Percentiles rank a stretch among this genome's conserved stretches.
Evolutionary conservation across 2,888 invertebrate species (phyloP).

Genomic region (Loripinus fragilis): DNA sequence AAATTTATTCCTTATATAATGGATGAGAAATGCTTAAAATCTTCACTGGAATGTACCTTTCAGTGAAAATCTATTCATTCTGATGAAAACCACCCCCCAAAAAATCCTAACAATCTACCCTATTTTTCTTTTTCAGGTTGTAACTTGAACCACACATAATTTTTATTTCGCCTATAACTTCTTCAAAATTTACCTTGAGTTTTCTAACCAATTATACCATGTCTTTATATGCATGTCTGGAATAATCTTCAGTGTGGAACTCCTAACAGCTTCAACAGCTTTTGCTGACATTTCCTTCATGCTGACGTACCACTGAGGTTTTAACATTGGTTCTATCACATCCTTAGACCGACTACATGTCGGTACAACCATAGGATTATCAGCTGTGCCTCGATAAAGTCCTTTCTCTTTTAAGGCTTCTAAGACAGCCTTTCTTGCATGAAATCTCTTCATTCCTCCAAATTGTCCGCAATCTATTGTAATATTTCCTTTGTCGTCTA

Average conservation of each 20-base stretch:
- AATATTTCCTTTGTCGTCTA: constrained; percentile 95
- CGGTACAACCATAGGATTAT: constrained; percentile 98
- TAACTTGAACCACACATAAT: no score
- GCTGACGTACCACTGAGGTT: constrained; percentile 98
- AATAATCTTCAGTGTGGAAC: constrained; percentile 93
- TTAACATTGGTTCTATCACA: constrained; percentile 97
- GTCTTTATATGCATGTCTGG: constrained; percentile 95
- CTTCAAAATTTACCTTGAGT: constrained; percentile 90
- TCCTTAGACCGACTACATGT: constrained; percentile 96
- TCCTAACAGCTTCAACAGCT: constrained; percentile 91
- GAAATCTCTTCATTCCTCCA: constrained; percentile 95
- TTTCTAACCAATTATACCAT: constrained; percentile 98
- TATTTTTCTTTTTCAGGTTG: no score
- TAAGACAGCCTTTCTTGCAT: constrained; percentile 92
- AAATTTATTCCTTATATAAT: no score
- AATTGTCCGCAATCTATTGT: constrained; percentile 91
- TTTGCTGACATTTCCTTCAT: constrained; percentile 94
- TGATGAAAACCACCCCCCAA: no score
- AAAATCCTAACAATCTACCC: no score
- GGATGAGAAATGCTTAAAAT: no score
- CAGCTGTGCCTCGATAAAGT: constrained; percentile 91
- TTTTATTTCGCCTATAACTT: no score
- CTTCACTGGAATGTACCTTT: no score
- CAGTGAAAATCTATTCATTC: no score
- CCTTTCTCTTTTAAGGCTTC: constrained; percentile 89